phyloP scores from a whole-genome alignment of 2,113 vertebrate species.

The Terrapene triunguis region DNA sequence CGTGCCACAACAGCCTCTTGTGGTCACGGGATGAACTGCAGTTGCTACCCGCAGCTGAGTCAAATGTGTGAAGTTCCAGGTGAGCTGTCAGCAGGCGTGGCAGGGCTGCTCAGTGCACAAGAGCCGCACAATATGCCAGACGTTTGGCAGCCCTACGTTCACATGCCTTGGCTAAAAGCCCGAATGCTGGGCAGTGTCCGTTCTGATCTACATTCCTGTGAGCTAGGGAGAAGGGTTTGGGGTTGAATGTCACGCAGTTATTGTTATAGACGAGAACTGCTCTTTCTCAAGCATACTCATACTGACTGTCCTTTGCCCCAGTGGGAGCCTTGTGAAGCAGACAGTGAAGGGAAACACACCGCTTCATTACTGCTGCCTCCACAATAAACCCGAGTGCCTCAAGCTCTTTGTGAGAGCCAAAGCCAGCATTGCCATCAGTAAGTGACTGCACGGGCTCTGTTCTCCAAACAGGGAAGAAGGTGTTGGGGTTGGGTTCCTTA shows the following conservation, averaged over 20 bases:
- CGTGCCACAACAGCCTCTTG: neutral
- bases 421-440: conserved; percentile 77
- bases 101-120: neutral
- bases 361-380: conserved; percentile 80
- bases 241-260: neutral
- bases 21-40: neutral
- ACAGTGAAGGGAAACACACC: conserved; percentile 73
- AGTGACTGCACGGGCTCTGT: neutral
- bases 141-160: neutral
- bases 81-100: neutral
- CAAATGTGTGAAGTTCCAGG: neutral
- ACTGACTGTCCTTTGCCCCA: conserved; percentile 5
- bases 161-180: neutral
- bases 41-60: neutral
- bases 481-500: no score
- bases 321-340: conserved; percentile 73
- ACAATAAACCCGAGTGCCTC: conserved; percentile 80
- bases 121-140: neutral
- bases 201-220: neutral
- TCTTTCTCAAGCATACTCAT: neutral
- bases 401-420: conserved; percentile 81
- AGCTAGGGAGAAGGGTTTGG: neutral
- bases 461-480: accelerated
- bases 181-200: neutral
- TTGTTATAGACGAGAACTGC: neutral